Evolutionary conservation across 2,888 invertebrate species (phyloP).

Genomic region (Galeopsomyia nigrocyanea): DNA sequence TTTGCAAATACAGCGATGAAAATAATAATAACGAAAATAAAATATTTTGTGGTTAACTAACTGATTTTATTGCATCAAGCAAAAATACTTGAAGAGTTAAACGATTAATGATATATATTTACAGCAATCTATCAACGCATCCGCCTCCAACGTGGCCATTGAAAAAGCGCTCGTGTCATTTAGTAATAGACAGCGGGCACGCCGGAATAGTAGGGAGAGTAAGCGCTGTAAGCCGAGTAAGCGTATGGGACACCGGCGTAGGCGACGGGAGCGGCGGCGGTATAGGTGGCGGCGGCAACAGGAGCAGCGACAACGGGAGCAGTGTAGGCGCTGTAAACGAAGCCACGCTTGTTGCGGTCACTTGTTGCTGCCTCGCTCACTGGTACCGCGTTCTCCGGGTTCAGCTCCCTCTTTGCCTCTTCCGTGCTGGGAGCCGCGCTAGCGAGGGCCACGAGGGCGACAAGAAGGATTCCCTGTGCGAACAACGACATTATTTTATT

Average conservation of each 20-base stretch:
- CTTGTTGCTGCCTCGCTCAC: constrained; percentile 9
- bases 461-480: constrained; percentile 35
- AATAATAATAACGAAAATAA: too few species aligned
- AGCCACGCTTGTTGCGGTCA: constrained; percentile 28
- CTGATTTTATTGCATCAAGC: too few species aligned
- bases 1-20: too few species aligned
- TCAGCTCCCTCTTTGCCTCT: constrained; percentile 26
- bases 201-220: constrained; percentile 41
- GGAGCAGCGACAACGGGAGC: constrained; percentile 25
- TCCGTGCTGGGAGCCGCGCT: constrained; percentile 12
- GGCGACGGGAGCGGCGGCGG: constrained; percentile 35
- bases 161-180: background rate
- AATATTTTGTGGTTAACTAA: too few species aligned
- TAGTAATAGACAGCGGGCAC: constrained; percentile 34
- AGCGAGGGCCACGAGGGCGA: constrained; percentile 27
- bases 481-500: too few species aligned
- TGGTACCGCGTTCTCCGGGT: constrained; percentile 19
- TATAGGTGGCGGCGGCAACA: constrained; percentile 1
- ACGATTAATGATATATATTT: too few species aligned
- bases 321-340: constrained; percentile 18
- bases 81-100: too few species aligned
- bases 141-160: background rate
- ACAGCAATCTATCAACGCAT: background rate
- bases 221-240: constrained; percentile 26
- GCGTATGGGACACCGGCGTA: constrained; percentile 39